Evolutionary conservation across 2,888 invertebrate species (phyloP), one percentile per base, ranked within the genome.

Genomic region (Saturnia pavonia): DNA sequence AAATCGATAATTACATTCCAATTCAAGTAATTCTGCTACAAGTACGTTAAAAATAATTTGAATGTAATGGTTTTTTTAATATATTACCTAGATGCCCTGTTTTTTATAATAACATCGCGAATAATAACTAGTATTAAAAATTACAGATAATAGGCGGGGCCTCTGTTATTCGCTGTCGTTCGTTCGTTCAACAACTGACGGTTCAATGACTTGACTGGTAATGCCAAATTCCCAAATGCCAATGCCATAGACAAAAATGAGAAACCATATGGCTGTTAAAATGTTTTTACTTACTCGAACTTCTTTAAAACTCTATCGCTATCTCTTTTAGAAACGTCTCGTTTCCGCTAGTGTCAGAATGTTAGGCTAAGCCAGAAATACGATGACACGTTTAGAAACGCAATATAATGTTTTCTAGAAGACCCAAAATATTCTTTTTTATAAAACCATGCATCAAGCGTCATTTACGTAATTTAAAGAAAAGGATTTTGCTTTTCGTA

Each of bases 81-180:
- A 74, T 79, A 87, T 91, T 92, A 92, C 92, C 92, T 91, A 91
- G 76, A 76, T 79, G 75, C 76, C 77, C 82, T 77, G 75, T 85
- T 87, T 91, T 91, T 88, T 90, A 87, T 82, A 88, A 82, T 88
- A 89, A 85, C 91, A 91, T 93, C 85, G 89, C 92, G 90, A 84
- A 88, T 88, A 84, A 85, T 84, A 88, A 87, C 85, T 86, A 82
- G 90, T 90, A 86, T 87, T 85, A 85, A 87, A 88, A 90, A 87
- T 88, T 88, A 88, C 87, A 85, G 81, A 75, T 84, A 85, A 88
- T 84, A 94, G 92, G 93, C 93, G 93, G 91, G 93, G 92, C 91
- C 91, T 91, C 82, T 76, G 85, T 87, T 87, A 86, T 86, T 88
- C 85, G 82, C 85, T 85, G 84, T 90, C 87, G 91, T 88, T 91